phyloP scores from a whole-genome alignment of 2,888 invertebrate species.

The Pseudococcus longispinus region DNA sequence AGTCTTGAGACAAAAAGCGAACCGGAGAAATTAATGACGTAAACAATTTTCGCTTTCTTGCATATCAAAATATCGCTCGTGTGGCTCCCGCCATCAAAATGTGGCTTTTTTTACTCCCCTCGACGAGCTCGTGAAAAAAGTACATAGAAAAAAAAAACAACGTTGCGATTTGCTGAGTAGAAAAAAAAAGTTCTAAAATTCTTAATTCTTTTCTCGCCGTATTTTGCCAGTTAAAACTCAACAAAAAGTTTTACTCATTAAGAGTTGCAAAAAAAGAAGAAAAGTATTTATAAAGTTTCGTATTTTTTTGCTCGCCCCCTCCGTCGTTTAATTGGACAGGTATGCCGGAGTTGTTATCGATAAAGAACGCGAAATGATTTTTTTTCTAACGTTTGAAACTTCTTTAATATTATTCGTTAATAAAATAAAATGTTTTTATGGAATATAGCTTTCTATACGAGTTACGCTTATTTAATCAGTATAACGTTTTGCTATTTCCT shows the following conservation, averaged over 20 bases:
- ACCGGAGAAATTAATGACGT: constrained; percentile 17
- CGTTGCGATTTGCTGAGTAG: neutral
- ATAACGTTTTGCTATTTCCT: neutral
- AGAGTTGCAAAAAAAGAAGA: neutral
- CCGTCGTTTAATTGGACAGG: neutral
- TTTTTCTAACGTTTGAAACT: neutral
- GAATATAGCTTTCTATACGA: neutral
- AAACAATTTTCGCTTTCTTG: constrained; percentile 26
- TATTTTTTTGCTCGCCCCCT: neutral
- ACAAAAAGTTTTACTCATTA: constrained; percentile 15
- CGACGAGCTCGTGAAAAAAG: neutral
- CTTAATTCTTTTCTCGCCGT: constrained; percentile 7
- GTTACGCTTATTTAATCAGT: neutral
- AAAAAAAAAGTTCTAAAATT: neutral
- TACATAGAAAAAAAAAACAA: neutral
- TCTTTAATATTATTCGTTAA: constrained; percentile 1
- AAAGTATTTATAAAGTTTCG: neutral
- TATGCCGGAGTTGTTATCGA: neutral
- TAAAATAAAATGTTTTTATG: constrained; percentile 16
- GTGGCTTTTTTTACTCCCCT: neutral
- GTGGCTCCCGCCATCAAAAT: neutral
- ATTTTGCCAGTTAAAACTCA: constrained; percentile 8
- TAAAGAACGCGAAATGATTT: neutral
- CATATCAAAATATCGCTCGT: neutral
- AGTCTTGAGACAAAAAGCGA: constrained; percentile 1